Conservation (phyloP, 1,140 invertebrate species). For the Drosophila nikananu region DNA sequence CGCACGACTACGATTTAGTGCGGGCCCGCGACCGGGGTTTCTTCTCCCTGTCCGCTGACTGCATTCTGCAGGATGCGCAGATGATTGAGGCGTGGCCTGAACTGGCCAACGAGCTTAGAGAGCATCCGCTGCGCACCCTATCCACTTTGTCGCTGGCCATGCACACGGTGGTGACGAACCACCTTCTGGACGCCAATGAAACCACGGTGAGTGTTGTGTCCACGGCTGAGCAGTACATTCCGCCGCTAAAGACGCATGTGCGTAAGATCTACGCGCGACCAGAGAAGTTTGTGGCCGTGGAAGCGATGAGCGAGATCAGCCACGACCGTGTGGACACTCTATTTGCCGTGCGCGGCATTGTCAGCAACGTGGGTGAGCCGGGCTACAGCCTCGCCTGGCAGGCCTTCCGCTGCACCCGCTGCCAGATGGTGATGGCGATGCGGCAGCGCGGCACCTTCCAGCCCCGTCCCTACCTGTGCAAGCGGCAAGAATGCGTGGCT, state of each 20-base stretch:
- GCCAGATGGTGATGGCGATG: slow-evolving; percentile 88
- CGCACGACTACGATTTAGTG: slow-evolving; percentile 79
- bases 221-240: slow-evolving; percentile 41
- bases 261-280: slow-evolving; percentile 67
- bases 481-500: slow-evolving; percentile 53
- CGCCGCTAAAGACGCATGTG: slow-evolving; percentile 17
- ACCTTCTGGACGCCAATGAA: slow-evolving; percentile 38
- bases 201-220: background rate
- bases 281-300: slow-evolving; percentile 49
- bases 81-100: slow-evolving; percentile 86
- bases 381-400: slow-evolving; percentile 91
- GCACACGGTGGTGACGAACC: slow-evolving; percentile 86
- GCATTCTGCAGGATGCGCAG: slow-evolving; percentile 86
- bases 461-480: slow-evolving; percentile 65
- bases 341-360: slow-evolving; percentile 91
- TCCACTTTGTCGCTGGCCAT: slow-evolving; percentile 88
- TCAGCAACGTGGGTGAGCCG: slow-evolving; percentile 92
- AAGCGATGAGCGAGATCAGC: slow-evolving; percentile 42
- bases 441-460: slow-evolving; percentile 84
- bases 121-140: slow-evolving; percentile 87
- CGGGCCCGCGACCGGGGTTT: slow-evolving; percentile 86
- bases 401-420: slow-evolving; percentile 92
- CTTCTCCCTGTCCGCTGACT: slow-evolving; percentile 85
- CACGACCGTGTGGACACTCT: slow-evolving; percentile 86
- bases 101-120: slow-evolving; percentile 86